phyloP scores from a whole-genome alignment of 2,797 vertebrate species.

The Gastrophryne carolinensis region DNA sequence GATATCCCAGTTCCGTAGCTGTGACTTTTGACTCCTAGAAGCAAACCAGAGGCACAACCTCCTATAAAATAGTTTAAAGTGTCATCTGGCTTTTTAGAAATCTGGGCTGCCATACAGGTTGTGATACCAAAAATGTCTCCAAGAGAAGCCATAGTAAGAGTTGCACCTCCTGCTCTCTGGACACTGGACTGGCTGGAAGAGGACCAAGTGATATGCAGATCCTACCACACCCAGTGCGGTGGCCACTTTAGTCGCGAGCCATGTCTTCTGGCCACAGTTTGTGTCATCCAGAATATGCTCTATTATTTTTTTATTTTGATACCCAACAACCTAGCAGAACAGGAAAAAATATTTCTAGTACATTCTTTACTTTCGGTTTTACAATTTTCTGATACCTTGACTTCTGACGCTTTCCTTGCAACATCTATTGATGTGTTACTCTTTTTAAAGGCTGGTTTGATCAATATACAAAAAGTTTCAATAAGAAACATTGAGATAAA shows the following conservation, averaged over 20 bases:
- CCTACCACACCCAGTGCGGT: constrained; percentile 71
- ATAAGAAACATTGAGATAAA: too few relatives aligned
- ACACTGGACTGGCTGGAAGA: constrained; percentile 68
- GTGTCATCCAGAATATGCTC: constrained; percentile 77
- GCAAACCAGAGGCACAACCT: constrained; percentile 72
- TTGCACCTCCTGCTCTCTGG: constrained; percentile 64
- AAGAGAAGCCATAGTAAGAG: constrained; percentile 79
- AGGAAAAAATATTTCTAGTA: too few relatives aligned
- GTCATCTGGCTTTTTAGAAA: constrained; percentile 76
- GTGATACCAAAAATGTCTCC: constrained; percentile 86
- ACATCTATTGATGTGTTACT: too few relatives aligned
- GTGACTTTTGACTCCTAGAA: constrained; percentile 77
- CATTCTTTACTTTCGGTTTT: too few relatives aligned
- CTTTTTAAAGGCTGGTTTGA: too few relatives aligned
- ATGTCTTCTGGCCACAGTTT: constrained; percentile 77
- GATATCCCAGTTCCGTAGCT: constrained; percentile 72
- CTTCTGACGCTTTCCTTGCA: too few relatives aligned
- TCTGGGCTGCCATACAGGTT: constrained; percentile 81
- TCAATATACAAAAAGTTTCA: too few relatives aligned
- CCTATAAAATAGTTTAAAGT: constrained; percentile 88
- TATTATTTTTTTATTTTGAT: too few relatives aligned
- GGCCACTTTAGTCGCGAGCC: constrained; percentile 72
- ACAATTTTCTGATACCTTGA: too few relatives aligned
- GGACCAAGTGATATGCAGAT: constrained; percentile 75
- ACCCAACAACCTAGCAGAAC: too few relatives aligned